Evolutionary conservation across 2,797 vertebrate genomes (phyloP).

Genomic region (Galagoides demidoff): DNA sequence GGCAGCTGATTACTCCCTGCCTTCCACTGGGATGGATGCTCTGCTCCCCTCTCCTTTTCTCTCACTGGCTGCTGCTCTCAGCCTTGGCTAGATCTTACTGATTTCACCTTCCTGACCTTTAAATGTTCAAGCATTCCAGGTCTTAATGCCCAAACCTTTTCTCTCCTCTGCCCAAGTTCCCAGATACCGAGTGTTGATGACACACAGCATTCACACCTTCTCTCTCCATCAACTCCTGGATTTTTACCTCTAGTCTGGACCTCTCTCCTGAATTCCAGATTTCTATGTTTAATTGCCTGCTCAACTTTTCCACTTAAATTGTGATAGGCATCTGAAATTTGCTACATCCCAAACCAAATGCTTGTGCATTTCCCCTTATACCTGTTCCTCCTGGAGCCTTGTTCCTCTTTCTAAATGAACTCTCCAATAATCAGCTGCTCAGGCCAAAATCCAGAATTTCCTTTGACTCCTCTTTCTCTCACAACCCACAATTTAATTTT

Average conservation of each 20-base stretch:
- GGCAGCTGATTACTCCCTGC: not conserved
- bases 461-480: not conserved
- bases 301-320: conserved; percentile 11
- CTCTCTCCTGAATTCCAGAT: not conserved
- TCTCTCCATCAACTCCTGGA: not conserved
- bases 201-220: not conserved
- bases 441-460: not conserved
- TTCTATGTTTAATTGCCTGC: not conserved
- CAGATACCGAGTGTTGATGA: not conserved
- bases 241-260: not conserved
- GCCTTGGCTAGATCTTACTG: not conserved
- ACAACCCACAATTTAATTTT: not conserved
- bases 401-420: not conserved
- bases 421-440: not conserved
- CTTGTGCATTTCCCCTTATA: not conserved
- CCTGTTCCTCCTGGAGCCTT: not conserved
- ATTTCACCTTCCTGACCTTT: not conserved
- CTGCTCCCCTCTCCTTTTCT: not conserved
- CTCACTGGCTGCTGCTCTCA: not conserved
- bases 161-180: not conserved
- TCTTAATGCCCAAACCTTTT: not conserved
- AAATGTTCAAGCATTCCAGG: not conserved
- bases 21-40: not conserved
- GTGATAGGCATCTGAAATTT: not conserved
- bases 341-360: not conserved